These are phyloP conservation scores for Neofelis nebulosa DNA, from an alignment of 2,113 vertebrate genomes.

Conservation along the genomic window DNA sequence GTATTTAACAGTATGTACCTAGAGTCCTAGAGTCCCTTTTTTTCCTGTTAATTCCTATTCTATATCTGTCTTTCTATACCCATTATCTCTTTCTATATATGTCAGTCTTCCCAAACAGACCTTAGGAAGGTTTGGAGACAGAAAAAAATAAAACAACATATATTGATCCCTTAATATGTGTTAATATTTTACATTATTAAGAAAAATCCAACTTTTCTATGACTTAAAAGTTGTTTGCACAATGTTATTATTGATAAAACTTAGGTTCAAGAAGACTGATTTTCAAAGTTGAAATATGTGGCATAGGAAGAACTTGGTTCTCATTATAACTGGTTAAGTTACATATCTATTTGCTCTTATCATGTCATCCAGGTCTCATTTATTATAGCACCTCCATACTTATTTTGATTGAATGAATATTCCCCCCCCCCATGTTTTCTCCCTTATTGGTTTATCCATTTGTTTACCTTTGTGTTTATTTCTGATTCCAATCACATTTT, in stretches of 20 bases:
- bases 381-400: rapidly evolving
- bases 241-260: neutral
- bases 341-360: neutral
- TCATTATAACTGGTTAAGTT: neutral
- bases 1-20: neutral
- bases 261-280: neutral
- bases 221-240: neutral
- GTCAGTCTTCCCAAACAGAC: neutral
- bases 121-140: neutral
- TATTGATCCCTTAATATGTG: neutral
- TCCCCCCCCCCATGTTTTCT: neutral
- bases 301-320: neutral
- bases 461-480: neutral
- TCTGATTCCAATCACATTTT: neutral
- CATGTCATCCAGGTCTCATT: neutral
- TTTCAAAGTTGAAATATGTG: neutral
- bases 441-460: neutral
- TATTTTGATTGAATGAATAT: neutral
- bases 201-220: neutral
- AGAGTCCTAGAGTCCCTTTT: neutral
- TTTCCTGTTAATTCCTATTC: neutral
- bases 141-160: neutral
- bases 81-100: neutral
- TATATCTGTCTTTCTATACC: neutral
- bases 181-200: neutral